Conservation (phyloP, 1,140 invertebrate species). For the Coenobita brevimanus region DNA sequence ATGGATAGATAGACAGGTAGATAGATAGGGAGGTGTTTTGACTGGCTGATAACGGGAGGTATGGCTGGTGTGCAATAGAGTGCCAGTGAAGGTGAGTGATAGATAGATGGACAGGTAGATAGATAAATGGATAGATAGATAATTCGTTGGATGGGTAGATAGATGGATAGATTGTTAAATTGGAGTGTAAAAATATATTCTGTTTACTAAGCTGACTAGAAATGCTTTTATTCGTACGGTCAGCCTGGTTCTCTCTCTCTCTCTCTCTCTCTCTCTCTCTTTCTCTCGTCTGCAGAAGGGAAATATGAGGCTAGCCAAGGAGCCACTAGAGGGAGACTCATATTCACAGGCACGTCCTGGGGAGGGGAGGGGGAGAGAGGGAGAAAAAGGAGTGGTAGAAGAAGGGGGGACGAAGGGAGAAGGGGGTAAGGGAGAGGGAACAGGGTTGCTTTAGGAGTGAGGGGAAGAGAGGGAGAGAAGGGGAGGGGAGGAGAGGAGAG, state of each 20-base stretch:
- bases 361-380: background rate
- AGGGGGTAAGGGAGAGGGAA: too few relatives aligned
- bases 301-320: too few relatives aligned
- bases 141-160: background rate
- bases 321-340: too few relatives aligned
- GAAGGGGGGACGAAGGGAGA: background rate
- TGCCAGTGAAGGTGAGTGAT: background rate
- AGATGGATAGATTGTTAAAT: background rate
- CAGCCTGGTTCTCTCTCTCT: too few relatives aligned
- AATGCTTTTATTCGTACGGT: too few relatives aligned
- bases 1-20: too few relatives aligned
- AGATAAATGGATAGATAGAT: background rate
- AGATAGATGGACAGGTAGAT: background rate
- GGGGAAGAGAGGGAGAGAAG: constrained; percentile 2
- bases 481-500: background rate
- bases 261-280: too few relatives aligned
- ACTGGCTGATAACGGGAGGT: background rate
- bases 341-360: background rate
- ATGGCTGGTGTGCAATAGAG: too few relatives aligned
- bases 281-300: too few relatives aligned
- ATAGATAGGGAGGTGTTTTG: constrained; percentile 1
- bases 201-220: too few relatives aligned
- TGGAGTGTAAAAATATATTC: background rate
- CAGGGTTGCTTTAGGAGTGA: too few relatives aligned
- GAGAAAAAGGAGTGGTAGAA: too few relatives aligned